These are phyloP conservation scores for Polyommatus iphigenia DNA, from an alignment of 2,888 invertebrate genomes.

Conservation along the genomic window DNA sequence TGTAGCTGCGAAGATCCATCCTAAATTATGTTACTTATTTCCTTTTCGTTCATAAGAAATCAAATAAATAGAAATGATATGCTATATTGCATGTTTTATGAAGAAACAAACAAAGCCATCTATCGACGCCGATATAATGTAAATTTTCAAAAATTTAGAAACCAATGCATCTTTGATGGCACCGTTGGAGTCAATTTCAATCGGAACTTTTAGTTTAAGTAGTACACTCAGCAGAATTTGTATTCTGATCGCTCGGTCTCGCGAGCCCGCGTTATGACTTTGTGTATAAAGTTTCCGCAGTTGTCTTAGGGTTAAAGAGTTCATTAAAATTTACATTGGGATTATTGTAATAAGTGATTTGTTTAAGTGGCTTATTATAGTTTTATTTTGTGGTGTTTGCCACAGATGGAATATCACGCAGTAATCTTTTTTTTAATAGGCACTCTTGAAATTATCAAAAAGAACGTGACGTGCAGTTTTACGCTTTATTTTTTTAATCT, in stretches of 20 bases:
- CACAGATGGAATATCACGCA: no score
- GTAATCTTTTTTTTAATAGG: background rate
- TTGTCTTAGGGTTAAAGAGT: background rate
- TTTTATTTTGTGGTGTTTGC: background rate
- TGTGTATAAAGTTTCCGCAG: background rate
- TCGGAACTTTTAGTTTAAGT: background rate
- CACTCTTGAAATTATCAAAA: background rate
- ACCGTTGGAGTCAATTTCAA: background rate
- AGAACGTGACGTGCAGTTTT: background rate
- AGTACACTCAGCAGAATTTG: conserved; percentile 8
- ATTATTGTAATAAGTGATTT: background rate
- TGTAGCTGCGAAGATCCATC: no score
- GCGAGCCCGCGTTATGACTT: background rate
- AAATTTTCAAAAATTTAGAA: conserved; percentile 4
- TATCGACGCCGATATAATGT: background rate
- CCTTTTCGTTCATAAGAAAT: background rate
- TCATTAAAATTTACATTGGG: conserved; percentile 5
- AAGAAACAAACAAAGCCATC: background rate
- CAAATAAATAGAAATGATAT: background rate
- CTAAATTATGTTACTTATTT: no score
- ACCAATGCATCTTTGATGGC: conserved; percentile 9
- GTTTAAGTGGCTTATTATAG: background rate
- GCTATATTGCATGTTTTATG: background rate
- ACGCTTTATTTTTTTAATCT: conserved; percentile 3
- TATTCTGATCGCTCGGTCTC: conserved; percentile 16